These are phyloP conservation scores for Notechis scutatus DNA, from an alignment of 2,113 vertebrate species.

Conservation along the genomic window DNA sequence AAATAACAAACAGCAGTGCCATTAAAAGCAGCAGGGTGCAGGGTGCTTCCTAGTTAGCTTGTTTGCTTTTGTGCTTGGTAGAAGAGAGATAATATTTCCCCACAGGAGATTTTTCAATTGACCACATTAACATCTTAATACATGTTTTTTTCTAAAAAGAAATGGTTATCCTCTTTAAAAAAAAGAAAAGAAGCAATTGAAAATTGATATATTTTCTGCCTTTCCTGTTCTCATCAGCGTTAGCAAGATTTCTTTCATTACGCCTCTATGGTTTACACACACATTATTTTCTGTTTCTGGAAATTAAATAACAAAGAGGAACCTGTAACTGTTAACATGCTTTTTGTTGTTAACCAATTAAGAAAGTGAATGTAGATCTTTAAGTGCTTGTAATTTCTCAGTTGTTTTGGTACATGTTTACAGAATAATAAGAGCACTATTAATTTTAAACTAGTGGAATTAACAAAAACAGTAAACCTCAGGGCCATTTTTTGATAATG, in stretches of 20 bases:
- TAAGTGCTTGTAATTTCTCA: not conserved
- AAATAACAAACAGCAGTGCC: conserved; percentile 33
- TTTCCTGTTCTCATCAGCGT: not conserved
- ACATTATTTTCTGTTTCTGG: conserved; percentile 29
- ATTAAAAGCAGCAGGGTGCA: conserved; percentile 21
- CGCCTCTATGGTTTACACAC: conserved; percentile 20
- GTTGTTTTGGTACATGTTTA: not conserved
- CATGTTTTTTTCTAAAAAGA: not conserved
- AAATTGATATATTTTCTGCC: conserved; percentile 4
- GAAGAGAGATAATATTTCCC: conserved; percentile 28
- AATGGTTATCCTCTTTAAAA: not conserved
- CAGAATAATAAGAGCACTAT: not conserved
- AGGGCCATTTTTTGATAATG: not conserved
- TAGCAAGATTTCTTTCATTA: not conserved
- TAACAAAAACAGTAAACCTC: not conserved
- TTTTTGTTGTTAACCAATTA: accelerated
- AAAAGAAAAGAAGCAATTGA: not conserved
- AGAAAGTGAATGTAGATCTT: not conserved
- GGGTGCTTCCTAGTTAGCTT: conserved; percentile 25
- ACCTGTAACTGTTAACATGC: conserved; percentile 9
- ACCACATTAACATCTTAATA: conserved; percentile 14
- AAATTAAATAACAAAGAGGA: conserved; percentile 31
- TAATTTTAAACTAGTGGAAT: not conserved
- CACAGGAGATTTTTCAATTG: conserved; percentile 27
- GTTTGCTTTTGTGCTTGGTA: conserved; percentile 33